Base-by-base conservation (phyloP, 2,113 vertebrate species). In the Connochaetes taurinus region DNA sequence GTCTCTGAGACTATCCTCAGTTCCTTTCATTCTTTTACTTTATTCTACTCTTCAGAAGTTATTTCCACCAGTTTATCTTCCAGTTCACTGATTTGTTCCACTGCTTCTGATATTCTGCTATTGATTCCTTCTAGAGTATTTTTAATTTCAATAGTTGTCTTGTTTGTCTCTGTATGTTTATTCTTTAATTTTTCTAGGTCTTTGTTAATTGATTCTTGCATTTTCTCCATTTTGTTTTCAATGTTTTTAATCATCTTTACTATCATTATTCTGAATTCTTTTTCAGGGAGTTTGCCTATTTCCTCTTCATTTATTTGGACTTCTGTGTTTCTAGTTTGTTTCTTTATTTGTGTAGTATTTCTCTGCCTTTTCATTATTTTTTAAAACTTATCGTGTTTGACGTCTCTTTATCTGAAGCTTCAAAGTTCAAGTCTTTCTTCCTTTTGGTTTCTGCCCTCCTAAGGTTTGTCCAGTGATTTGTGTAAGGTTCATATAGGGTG, bases 391-490 rank as follows among this genome's bases (percentile, higher is more conserved):
- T 0, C 19, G 62, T 67, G 62, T 67, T 67, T 67, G 62, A 67
- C 0, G 2, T n/a, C 33, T 67, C 7, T 16, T 67, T 67, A n/a
- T 67, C 62, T 17, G 2, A n/a, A 4, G 33, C 16, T 19, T 67
- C 62, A 67, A 67, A n/a, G 33, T n/a, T n/a, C 16, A n/a, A n/a
- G n/a, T 67, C 62, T 67, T 67, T 5, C 33, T 67, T 19, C 7
- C 33, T 17, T 67, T 67, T 19, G 62, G 33, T 67, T 67, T 67
- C 62, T 13, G 47, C 47, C 47, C 47, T 50, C 47, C 47, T 50
- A 50, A 50, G 14, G 6, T 64, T 33, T 33, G 31, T 64, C 31
- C 15, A 4, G 31, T 64, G 31, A 15, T 33, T 64, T 33, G 6
- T 64, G 31, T 64, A 16, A 64, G 31, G 31, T 64, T 64, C 2